Conservation (phyloP, 2,888 invertebrate genomes). For the Apantesis nais region DNA sequence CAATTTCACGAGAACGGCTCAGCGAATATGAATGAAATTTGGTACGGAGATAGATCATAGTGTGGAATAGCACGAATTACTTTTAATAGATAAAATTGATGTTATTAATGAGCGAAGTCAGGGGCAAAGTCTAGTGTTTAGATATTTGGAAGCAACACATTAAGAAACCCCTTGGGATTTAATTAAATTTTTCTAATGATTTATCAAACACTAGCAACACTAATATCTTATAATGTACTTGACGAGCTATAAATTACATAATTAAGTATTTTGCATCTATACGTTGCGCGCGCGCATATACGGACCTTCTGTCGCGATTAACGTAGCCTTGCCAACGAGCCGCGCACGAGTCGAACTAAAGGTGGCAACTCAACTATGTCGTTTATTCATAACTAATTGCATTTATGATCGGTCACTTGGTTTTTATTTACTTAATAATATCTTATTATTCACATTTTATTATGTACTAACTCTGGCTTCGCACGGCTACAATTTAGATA, state of each 20-base stretch:
- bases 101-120: too few species aligned
- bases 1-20: too few species aligned
- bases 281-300: slow-evolving; percentile 23
- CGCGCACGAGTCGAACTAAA: slow-evolving; percentile 55
- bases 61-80: too few species aligned
- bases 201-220: not conserved
- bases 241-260: slow-evolving; percentile 25
- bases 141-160: not conserved
- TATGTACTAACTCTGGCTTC: too few species aligned
- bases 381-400: slow-evolving; percentile 1
- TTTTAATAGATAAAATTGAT: too few species aligned
- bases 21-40: too few species aligned
- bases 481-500: too few species aligned
- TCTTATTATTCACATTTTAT: not conserved
- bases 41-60: too few species aligned
- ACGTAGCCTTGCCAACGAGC: slow-evolving; percentile 56
- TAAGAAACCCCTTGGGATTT: not conserved
- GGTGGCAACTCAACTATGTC: slow-evolving; percentile 25
- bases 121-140: not conserved
- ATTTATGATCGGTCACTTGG: not conserved
- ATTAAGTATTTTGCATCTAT: slow-evolving; percentile 16
- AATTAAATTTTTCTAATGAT: too few species aligned
- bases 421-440: not conserved
- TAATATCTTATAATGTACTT: slow-evolving; percentile 11
- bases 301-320: slow-evolving; percentile 50